Percentiles rank a stretch among this genome's conserved stretches.
These are phyloP conservation scores for Linurgus olivaceus DNA, from an alignment of 2,797 vertebrate genomes.

Conservation along the genomic window DNA sequence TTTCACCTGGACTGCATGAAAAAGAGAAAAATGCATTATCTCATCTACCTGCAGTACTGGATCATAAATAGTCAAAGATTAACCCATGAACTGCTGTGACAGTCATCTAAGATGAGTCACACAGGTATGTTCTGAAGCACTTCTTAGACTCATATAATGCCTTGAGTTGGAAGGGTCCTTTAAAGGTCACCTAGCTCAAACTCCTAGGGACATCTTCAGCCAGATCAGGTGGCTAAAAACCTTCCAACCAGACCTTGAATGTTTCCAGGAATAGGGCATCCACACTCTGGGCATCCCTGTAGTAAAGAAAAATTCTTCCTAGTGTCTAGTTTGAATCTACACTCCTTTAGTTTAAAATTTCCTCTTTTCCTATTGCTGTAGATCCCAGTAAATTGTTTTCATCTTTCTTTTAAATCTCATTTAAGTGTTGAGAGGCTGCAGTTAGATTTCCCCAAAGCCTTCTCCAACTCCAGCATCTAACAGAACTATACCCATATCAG, in stretches of 20 bases:
- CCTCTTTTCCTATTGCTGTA: fast-evolving
- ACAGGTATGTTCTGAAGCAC: neutral
- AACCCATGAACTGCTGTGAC: neutral
- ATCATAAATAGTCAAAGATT: neutral
- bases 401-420: neutral
- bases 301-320: fast-evolving
- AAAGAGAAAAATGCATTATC: neutral
- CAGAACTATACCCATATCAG: neutral
- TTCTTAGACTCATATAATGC: neutral
- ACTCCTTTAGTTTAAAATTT: neutral
- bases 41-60: neutral
- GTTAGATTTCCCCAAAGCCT: neutral
- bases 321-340: neutral
- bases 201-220: neutral
- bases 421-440: neutral
- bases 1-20: neutral
- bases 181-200: neutral
- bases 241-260: neutral
- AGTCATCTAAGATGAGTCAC: neutral
- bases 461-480: neutral
- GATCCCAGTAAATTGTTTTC: neutral
- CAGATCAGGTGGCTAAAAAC: neutral
- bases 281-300: no score
- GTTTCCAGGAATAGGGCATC: neutral
- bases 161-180: neutral